Percentiles rank a stretch among this genome's conserved stretches.
These are phyloP conservation scores for Meganola albula DNA, from an alignment of 2,888 invertebrate genomes.

Conservation along the genomic window DNA sequence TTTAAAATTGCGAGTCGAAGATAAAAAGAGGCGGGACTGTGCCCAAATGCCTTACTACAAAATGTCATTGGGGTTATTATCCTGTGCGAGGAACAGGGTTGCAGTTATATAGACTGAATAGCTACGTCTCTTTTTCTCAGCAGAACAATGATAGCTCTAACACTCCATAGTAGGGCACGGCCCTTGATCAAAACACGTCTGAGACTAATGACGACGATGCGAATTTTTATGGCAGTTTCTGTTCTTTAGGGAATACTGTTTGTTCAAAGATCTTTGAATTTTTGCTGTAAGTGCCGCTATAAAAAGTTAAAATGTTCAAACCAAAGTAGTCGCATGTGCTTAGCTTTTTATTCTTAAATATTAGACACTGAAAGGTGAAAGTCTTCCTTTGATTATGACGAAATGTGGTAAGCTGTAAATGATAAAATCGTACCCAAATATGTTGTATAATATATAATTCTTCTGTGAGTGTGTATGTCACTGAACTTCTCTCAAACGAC, in stretches of 20 bases:
- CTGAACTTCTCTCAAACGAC: no score
- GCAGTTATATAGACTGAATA: conserved; percentile 24
- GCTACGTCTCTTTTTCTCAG: conserved; percentile 27
- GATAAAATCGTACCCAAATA: no score
- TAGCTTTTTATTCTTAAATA: conserved; percentile 32
- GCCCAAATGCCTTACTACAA: conserved; percentile 32
- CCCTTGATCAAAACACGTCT: conserved; percentile 71
- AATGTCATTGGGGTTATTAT: conserved; percentile 40
- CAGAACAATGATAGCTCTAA: conserved; percentile 35
- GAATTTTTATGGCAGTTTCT: conserved; percentile 67
- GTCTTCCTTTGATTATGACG: no score
- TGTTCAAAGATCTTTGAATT: conserved; percentile 59
- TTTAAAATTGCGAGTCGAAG: conserved; percentile 49
- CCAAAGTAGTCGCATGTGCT: conserved; percentile 38
- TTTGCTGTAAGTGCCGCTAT: conserved; percentile 49
- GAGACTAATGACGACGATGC: conserved; percentile 67
- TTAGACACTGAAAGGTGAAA: no score
- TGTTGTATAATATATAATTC: no score
- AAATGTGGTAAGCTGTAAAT: no score
- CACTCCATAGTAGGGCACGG: conserved; percentile 40
- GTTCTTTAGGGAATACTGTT: conserved; percentile 59
- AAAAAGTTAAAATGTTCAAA: conserved; percentile 54
- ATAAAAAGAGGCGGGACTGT: conserved; percentile 46
- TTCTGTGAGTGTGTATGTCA: no score
- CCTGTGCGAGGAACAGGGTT: conserved; percentile 30